Base-by-base conservation (phyloP, 92 coral and sea anemone species). In the Palythoa caribaeorum region DNA sequence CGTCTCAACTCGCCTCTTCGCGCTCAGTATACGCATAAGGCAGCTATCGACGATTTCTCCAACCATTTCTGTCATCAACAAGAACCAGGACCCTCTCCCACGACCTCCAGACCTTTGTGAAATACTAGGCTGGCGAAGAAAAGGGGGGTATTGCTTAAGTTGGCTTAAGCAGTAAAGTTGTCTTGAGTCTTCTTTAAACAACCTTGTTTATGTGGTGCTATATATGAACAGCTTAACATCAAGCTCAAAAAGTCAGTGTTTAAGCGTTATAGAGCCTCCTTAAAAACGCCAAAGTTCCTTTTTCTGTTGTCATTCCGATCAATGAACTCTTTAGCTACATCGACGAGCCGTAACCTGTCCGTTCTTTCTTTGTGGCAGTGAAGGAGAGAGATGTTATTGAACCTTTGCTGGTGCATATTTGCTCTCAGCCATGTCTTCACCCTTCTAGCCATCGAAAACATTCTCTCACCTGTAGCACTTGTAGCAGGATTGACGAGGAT, bases 391-490 rank as follows among this genome's bases (percentile, higher is more conserved):
- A 72, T 38, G 70, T 92, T 83, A 66, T 79, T 85, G 75, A 92
- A 92, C 52, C 90, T 75, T 79, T 87, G 78, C 75, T 84, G 94
- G 63, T 63, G 87, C 91, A 83, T 78, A 57, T 68, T 70, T 84
- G 94, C 85, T n/a, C 92, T 87, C 66, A 88, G 90, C 90, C 88
- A 85, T 51, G 89, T 91, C 84, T 91, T 87, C 50, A 91, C 53
- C 73, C 91, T 70, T 87, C 91, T 91, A n/a, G 94, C 94, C 68
- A 92, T 92, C 38, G 94, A 92, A 80, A 89, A 92, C 37, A 87
- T 84, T 65, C 83, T 90, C 84, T 88, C 94, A 36, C 88, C 92
- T 35, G 91, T 83, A 40, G 91, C 89, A 84, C 91, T 91, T 44
- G 89, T 91, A 57, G 91, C 91, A 60, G 92, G 94, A 52, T 78